Conservation (phyloP, 35 echinoderm and acorn worm species). For the Holothuria glaberrima region DNA sequence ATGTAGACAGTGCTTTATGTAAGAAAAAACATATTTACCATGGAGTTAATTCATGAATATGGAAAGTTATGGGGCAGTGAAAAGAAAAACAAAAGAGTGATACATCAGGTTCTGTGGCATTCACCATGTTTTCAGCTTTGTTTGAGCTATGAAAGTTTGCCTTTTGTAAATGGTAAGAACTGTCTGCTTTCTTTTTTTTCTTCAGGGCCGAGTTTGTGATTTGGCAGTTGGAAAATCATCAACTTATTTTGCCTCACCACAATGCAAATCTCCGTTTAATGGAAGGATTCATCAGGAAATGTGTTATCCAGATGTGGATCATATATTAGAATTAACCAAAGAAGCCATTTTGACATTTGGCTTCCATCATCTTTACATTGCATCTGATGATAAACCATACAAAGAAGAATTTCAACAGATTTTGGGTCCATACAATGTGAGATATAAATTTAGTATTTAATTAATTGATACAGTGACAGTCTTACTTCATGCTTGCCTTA, state of each 20-base stretch:
- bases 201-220: constrained; percentile 75
- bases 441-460: too few relatives aligned
- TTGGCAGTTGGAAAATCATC: constrained; percentile 41
- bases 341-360: constrained; percentile 56
- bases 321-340: constrained; percentile 65
- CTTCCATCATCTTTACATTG: constrained; percentile 88
- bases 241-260: constrained; percentile 84
- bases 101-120: background rate
- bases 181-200: background rate
- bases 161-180: background rate
- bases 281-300: constrained; percentile 55
- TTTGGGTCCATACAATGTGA: constrained; percentile 37
- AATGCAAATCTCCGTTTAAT: constrained; percentile 61
- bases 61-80: too few relatives aligned
- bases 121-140: background rate
- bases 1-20: too few relatives aligned
- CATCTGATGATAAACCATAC: constrained; percentile 83
- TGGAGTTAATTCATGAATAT: too few relatives aligned
- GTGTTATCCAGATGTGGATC: constrained; percentile 67
- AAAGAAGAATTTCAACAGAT: constrained; percentile 64
- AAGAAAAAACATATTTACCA: too few relatives aligned
- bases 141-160: background rate
- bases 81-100: too few relatives aligned
- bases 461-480: too few relatives aligned
- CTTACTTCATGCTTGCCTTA: too few relatives aligned